phyloP scores from a whole-genome alignment of 2,113 vertebrate species.

The Vombatus ursinus region DNA sequence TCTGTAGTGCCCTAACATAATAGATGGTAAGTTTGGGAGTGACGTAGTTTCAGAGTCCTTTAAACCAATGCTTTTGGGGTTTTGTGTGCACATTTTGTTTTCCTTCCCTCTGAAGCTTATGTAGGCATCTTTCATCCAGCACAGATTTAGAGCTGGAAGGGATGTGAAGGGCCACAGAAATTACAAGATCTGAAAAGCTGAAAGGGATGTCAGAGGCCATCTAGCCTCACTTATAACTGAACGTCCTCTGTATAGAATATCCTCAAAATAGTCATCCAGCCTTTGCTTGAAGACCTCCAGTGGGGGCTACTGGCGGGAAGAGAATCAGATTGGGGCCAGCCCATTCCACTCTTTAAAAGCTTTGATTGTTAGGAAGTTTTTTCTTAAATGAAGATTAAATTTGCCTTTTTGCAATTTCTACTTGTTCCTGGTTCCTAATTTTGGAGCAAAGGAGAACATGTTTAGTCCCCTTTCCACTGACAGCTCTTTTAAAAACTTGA shows the following conservation, averaged over 20 bases:
- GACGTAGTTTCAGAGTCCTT: constrained; percentile 21
- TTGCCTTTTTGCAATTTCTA: neutral
- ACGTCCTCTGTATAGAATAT: neutral
- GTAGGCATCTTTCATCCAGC: constrained; percentile 21
- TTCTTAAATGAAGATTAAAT: neutral
- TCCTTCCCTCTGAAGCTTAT: constrained; percentile 19
- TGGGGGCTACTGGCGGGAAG: neutral
- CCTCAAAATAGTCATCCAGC: neutral
- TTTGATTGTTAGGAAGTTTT: neutral
- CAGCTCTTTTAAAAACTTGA: neutral
- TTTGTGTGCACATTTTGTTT: constrained; percentile 22
- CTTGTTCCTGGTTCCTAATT: neutral
- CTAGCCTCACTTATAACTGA: neutral
- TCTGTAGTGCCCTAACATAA: constrained; percentile 2
- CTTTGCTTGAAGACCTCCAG: neutral
- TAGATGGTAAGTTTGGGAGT: constrained; percentile 20
- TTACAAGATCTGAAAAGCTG: neutral
- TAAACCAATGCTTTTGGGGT: neutral
- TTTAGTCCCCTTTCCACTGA: neutral
- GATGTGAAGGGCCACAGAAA: neutral
- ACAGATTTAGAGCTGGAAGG: neutral
- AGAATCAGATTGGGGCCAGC: neutral
- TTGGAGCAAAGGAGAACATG: neutral
- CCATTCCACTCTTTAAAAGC: neutral
- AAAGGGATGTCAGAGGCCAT: neutral